Conservation (phyloP, 1,140 invertebrate genomes). For the Zophobas morio region DNA sequence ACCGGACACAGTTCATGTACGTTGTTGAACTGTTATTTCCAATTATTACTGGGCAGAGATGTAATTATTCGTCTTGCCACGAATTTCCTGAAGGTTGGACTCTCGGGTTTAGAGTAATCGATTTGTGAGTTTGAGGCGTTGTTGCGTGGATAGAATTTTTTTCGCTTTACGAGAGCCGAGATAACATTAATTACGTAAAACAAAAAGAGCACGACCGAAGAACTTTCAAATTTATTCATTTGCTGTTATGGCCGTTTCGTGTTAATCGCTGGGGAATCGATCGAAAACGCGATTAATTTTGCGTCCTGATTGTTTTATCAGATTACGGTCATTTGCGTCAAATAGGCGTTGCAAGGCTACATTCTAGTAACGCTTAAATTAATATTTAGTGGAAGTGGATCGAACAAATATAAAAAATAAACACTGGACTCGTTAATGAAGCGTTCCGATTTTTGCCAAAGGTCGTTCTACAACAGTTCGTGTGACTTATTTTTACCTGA, state of each 20-base stretch:
- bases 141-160: conserved; percentile 15
- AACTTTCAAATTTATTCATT: conserved; percentile 9
- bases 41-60: neutral
- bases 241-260: too few species aligned
- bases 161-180: neutral
- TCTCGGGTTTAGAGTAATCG: conserved; percentile 12
- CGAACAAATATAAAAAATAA: too few species aligned
- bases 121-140: conserved; percentile 11
- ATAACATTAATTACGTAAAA: conserved; percentile 2
- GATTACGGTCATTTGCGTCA: too few species aligned
- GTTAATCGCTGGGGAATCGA: neutral
- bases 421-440: too few species aligned
- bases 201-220: neutral
- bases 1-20: neutral
- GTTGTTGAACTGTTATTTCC: neutral
- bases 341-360: too few species aligned
- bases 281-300: neutral
- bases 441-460: too few species aligned
- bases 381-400: too few species aligned
- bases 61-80: conserved; percentile 13
- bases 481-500: too few species aligned
- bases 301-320: too few species aligned
- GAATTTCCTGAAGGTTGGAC: conserved; percentile 32
- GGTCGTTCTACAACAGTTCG: too few species aligned
- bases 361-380: too few species aligned